phyloP scores from a whole-genome alignment of 30 jellyfish, hydroid and myxozoan species.

The Turritopsis dohrnii region DNA sequence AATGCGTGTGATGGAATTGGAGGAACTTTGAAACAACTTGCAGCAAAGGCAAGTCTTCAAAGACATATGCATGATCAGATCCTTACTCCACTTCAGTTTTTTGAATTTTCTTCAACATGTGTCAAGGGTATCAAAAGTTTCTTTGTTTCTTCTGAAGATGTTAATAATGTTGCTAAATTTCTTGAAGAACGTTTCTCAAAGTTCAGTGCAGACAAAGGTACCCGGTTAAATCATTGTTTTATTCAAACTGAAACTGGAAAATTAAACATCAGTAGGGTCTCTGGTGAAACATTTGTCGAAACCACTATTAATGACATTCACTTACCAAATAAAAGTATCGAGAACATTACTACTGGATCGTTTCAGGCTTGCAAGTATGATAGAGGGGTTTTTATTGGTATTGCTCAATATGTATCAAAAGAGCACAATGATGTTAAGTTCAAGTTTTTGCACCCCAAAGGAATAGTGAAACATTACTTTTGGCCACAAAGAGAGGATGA shows the following conservation, averaged over 20 bases:
- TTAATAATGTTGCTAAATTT: background rate
- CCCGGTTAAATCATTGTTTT: slow-evolving; percentile 31
- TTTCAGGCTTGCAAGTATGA: slow-evolving; percentile 14
- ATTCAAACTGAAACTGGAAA: slow-evolving; percentile 13
- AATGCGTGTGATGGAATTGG: no score
- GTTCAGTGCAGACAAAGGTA: slow-evolving; percentile 25
- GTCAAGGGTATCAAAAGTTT: background rate
- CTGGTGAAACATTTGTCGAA: background rate
- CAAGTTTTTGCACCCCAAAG: slow-evolving; percentile 31
- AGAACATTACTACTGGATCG: background rate
- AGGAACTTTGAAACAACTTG: slow-evolving; percentile 26
- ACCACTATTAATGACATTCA: background rate
- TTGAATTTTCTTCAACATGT: slow-evolving; percentile 8
- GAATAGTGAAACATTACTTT: background rate
- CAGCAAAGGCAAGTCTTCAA: slow-evolving; percentile 61
- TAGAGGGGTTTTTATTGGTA: slow-evolving; percentile 10
- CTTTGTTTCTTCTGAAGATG: slow-evolving; percentile 16
- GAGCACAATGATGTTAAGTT: slow-evolving; percentile 19
- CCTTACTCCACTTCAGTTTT: slow-evolving; percentile 25
- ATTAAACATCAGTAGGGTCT: background rate
- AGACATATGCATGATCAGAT: slow-evolving; percentile 39
- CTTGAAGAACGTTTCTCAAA: slow-evolving; percentile 10
- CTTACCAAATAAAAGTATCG: background rate
- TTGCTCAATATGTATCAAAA: slow-evolving; percentile 7
- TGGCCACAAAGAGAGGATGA: slow-evolving; percentile 20